These are phyloP conservation scores for Ciona savignyi DNA, from an alignment of 23 tunicate species.

Conservation along the genomic window DNA sequence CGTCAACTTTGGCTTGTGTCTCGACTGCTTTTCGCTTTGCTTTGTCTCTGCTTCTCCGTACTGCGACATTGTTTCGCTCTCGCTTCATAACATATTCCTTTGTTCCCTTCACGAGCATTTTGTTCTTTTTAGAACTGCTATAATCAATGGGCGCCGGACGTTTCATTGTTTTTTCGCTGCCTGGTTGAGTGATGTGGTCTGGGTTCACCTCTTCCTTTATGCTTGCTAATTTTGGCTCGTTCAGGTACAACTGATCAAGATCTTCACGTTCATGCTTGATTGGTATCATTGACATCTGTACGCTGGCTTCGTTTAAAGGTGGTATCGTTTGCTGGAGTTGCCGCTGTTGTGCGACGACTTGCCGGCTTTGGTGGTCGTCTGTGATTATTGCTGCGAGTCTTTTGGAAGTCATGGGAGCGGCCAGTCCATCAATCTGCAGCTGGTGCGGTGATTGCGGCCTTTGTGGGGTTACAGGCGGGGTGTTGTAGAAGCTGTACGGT, in stretches of 20 bases:
- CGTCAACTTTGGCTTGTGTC: slow-evolving; percentile 76
- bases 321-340: background rate
- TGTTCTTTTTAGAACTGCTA: slow-evolving; percentile 35
- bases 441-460: slow-evolving; percentile 35
- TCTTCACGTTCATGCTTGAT: slow-evolving; percentile 21
- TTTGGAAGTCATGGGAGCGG: slow-evolving; percentile 42
- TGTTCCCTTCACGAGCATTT: slow-evolving; percentile 49
- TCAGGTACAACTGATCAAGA: background rate
- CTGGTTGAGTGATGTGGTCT: background rate
- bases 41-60: slow-evolving; percentile 87
- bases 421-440: slow-evolving; percentile 59
- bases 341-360: background rate
- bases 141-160: background rate
- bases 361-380: slow-evolving; percentile 29
- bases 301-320: background rate
- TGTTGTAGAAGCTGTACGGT: slow-evolving; percentile 66
- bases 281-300: background rate
- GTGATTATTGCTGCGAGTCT: slow-evolving; percentile 29
- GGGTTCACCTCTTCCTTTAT: slow-evolving; percentile 17
- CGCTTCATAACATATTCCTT: slow-evolving; percentile 72
- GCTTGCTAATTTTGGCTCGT: background rate
- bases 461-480: slow-evolving; percentile 84
- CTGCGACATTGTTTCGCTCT: slow-evolving; percentile 90
- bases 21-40: slow-evolving; percentile 77
- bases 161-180: background rate